Base-by-base conservation (phyloP, 2,888 invertebrate species). In the Parascotia fuliginaria region DNA sequence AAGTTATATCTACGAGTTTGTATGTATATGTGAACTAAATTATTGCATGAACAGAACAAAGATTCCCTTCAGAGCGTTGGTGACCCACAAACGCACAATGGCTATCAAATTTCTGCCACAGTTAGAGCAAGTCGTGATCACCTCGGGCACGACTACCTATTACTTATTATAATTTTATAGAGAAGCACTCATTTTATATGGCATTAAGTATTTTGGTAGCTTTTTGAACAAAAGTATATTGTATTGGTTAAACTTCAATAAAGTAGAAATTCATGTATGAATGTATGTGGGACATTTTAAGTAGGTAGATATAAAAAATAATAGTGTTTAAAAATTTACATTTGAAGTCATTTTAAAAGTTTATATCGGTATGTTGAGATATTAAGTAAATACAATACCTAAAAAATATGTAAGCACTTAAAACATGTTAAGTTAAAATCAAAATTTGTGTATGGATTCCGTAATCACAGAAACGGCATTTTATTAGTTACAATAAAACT, bases 21-120 rank as follows among this genome's bases (percentile, higher is more conserved):
- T 27, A 27, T 9, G 27, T 9, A 27, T 27, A 27, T 27, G 27
- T 6, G 9, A 9, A 7, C 9, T 27, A 9, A 27, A 27, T 6
- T 32, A 28, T 43, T 49, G 51, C 42, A 39, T 49, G 50, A 52
- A 53, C 54, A 58, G 61, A 73, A 80, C 77, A 80, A 78, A 77
- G 75, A 70, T 69, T 62, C 68, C 51, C 58, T 72, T 63, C 60
- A 65, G 62, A 57, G 51, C 52, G 58, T 49, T 59, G 57, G 67
- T 86, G 87, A 88, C 87, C 88, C 70, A 87, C 67, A 84, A 85
- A 83, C 75, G 76, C 72, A 79, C 70, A 80, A 81, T 73, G 66
- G 81, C 73, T 79, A 85, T 85, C 85, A 74, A 83, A 87, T 87
- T 83, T 83, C 84, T 77, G 75, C 75, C 74, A 74, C 70, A 75